Evolutionary conservation across 2,888 invertebrate genomes (phyloP).

Genomic region (Heteromyza rotundicornis): DNA sequence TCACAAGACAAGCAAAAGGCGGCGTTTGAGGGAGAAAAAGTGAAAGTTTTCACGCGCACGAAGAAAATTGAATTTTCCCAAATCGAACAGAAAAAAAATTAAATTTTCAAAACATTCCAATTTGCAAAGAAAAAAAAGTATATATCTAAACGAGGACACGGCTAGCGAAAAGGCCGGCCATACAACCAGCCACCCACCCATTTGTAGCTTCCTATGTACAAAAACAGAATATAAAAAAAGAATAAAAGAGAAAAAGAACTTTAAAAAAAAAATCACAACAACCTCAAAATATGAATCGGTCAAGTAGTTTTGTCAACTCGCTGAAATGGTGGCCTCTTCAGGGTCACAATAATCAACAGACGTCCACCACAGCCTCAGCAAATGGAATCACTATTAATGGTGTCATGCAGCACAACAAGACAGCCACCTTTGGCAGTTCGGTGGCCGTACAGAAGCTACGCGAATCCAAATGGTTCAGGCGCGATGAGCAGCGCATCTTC

Average conservation of each 20-base stretch:
- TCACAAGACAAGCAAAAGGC: neutral
- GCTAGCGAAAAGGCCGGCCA: neutral
- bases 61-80: neutral
- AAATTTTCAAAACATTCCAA: neutral
- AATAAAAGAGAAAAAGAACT: too few relatives aligned
- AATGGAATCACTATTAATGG: constrained; percentile 15
- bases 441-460: constrained; percentile 75
- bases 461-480: constrained; percentile 78
- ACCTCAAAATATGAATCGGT: constrained; percentile 57
- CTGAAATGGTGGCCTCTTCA: constrained; percentile 62
- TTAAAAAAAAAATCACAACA: too few relatives aligned
- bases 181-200: neutral
- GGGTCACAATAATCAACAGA: constrained; percentile 46
- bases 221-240: too few relatives aligned
- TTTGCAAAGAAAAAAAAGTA: neutral
- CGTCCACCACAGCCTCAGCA: constrained; percentile 27
- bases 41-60: neutral
- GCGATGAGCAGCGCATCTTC: constrained; percentile 73
- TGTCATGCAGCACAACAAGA: constrained; percentile 37
- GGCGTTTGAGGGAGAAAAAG: neutral
- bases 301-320: constrained; percentile 60
- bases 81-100: neutral
- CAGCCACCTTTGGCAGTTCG: constrained; percentile 68
- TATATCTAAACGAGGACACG: neutral
- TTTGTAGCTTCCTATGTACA: neutral